A percentile compares a stretch with the other conserved stretches of the same genome.
phyloP scores from a whole-genome alignment of 2,888 invertebrate species.

The Malacosoma neustria region DNA sequence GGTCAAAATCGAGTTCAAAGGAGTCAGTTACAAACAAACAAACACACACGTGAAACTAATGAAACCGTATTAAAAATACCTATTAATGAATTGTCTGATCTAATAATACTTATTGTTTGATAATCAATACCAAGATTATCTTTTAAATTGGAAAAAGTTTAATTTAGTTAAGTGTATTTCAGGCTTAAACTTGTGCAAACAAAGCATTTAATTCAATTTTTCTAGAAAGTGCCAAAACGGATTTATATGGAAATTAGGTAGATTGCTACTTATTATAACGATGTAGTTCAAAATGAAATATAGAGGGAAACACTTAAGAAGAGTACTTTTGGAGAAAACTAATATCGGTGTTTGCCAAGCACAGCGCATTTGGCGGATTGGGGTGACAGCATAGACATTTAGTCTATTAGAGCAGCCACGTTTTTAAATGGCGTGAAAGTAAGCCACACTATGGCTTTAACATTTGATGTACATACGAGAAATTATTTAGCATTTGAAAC shows the following conservation, averaged over 20 bases:
- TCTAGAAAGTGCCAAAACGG: neutral
- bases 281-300: conserved; percentile 33
- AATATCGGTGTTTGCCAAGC: conserved; percentile 68
- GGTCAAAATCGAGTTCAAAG: too few relatives aligned
- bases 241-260: neutral
- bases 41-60: too few relatives aligned
- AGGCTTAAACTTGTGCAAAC: neutral
- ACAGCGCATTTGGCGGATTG: conserved; percentile 58
- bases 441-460: neutral
- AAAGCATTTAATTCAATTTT: neutral
- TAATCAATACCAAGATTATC: too few relatives aligned
- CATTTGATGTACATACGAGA: neutral
- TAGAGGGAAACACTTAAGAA: conserved; percentile 55
- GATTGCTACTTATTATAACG: conserved; percentile 10
- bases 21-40: too few relatives aligned
- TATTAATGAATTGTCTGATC: too few relatives aligned
- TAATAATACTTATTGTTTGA: too few relatives aligned
- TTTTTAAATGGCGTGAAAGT: conserved; percentile 4
- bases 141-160: too few relatives aligned
- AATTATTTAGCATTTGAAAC: neutral
- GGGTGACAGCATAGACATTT: conserved; percentile 45
- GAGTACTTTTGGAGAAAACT: conserved; percentile 59
- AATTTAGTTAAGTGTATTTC: too few relatives aligned
- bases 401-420: conserved; percentile 23
- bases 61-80: too few relatives aligned